A percentile compares a stretch with the other conserved stretches of the same genome.
Conservation (phyloP, 2,797 vertebrate species). For the Tauraco hartlaubi region DNA sequence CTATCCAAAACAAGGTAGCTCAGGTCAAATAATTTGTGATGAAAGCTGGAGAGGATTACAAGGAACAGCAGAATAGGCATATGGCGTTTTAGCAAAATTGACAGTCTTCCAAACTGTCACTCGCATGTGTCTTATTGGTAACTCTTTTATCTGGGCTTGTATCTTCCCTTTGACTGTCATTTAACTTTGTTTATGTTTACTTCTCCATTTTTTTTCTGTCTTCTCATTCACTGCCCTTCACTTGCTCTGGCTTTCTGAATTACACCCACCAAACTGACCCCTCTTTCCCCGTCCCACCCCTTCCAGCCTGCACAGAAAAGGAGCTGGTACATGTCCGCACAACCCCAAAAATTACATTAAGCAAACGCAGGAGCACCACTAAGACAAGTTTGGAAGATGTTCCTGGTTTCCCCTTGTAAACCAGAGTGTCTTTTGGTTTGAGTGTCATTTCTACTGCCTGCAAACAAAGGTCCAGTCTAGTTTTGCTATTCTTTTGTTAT, state of each 20-base stretch:
- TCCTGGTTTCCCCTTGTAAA: background rate
- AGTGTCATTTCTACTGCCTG: background rate
- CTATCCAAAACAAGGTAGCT: background rate
- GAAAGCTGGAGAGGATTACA: background rate
- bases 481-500: background rate
- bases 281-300: background rate
- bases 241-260: background rate
- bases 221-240: background rate
- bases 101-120: background rate
- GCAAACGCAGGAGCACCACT: background rate
- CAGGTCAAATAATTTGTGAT: fast-evolving
- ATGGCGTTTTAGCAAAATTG: background rate
- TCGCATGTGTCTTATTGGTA: fast-evolving
- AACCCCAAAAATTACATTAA: background rate
- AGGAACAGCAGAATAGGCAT: background rate
- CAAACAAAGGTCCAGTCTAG: too few species aligned
- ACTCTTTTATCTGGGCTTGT: background rate
- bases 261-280: too few species aligned
- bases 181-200: background rate
- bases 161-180: background rate
- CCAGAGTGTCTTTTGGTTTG: fast-evolving
- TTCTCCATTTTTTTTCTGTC: background rate
- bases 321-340: too few species aligned
- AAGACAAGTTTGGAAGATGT: background rate
- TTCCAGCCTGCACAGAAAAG: background rate